These are phyloP conservation scores for Chromobotia macracanthus DNA, from an alignment of 2,797 vertebrate species.

Conservation along the genomic window DNA sequence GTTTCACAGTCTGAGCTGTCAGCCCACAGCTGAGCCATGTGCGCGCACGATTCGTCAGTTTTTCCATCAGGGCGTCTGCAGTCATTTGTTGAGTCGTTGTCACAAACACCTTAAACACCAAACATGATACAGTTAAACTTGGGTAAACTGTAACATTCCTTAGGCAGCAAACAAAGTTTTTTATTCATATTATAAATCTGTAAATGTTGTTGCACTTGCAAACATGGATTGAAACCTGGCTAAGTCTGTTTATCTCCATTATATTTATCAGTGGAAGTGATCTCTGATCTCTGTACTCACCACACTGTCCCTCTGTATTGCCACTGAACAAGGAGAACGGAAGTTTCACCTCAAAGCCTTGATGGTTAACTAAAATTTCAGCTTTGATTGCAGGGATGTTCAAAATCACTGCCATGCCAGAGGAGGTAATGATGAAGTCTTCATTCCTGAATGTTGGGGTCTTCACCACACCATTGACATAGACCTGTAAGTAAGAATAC, in stretches of 20 bases:
- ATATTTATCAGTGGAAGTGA: too few relatives aligned
- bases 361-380: constrained; percentile 78
- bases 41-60: constrained; percentile 70
- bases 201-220: neutral
- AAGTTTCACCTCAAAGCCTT: constrained; percentile 79
- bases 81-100: constrained; percentile 83
- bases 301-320: constrained; percentile 94
- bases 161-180: neutral
- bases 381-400: constrained; percentile 76
- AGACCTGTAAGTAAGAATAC: constrained; percentile 72
- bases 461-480: constrained; percentile 73
- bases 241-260: too few relatives aligned
- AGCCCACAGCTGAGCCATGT: constrained; percentile 80
- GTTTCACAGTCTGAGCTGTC: constrained; percentile 54
- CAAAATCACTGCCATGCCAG: constrained; percentile 76
- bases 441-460: constrained; percentile 76
- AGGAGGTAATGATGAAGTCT: constrained; percentile 77
- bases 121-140: neutral
- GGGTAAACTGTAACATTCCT: neutral
- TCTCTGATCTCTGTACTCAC: constrained; percentile 69
- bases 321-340: constrained; percentile 77
- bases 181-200: too few relatives aligned
- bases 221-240: neutral
- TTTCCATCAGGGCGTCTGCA: constrained; percentile 79
- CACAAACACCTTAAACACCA: constrained; percentile 81